Conservation (phyloP, 2,797 vertebrate genomes). For the Austrolebias charrua region DNA sequence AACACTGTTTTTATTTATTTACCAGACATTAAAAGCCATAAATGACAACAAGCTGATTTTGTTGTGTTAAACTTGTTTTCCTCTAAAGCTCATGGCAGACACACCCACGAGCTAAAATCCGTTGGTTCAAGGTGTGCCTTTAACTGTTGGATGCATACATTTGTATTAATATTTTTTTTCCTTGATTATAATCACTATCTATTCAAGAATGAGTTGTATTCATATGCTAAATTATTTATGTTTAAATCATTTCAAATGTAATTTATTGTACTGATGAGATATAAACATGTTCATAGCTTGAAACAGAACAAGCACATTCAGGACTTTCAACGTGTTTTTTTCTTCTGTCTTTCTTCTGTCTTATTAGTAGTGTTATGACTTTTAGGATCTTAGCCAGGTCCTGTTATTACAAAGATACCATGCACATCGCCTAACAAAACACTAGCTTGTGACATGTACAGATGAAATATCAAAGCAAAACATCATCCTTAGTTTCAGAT, state of each 20-base stretch:
- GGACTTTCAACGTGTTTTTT: neutral
- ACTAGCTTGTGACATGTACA: neutral
- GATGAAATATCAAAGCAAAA: neutral
- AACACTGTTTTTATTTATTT: neutral
- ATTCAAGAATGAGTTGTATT: constrained; percentile 21
- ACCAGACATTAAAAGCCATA: neutral
- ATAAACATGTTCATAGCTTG: neutral
- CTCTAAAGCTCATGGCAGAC: neutral
- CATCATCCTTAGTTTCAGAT: fast-evolving
- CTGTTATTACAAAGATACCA: neutral
- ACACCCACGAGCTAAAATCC: constrained; percentile 14
- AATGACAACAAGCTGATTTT: neutral
- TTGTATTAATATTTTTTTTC: constrained; percentile 14
- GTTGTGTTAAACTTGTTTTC: constrained; percentile 2
- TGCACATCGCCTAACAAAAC: too few species aligned
- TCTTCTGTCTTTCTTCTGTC: too few species aligned
- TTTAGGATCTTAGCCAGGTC: neutral
- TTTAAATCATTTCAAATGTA: constrained; percentile 8
- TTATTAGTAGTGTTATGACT: neutral
- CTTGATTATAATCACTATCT: constrained; percentile 23
- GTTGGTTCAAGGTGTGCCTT: constrained; percentile 26
- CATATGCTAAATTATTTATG: neutral
- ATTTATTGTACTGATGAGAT: neutral
- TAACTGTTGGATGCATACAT: constrained; percentile 15
- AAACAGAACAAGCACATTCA: neutral